Conservation (phyloP, 2,113 vertebrate genomes). For the Seriola rivoliana region DNA sequence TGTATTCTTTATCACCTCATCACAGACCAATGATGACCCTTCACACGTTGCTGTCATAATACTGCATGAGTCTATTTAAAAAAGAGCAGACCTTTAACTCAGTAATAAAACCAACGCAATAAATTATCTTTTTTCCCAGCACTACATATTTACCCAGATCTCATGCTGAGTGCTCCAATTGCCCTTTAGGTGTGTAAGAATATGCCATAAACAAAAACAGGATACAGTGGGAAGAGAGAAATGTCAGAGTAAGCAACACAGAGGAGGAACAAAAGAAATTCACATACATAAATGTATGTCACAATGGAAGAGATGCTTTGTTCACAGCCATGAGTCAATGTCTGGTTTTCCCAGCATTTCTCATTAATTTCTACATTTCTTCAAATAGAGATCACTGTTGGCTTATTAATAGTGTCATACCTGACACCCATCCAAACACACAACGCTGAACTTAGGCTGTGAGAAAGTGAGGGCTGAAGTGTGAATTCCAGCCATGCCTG, state of each 20-base stretch:
- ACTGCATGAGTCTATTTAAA: slow-evolving; percentile 31
- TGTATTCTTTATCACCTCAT: slow-evolving; percentile 65
- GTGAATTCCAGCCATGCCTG: slow-evolving; percentile 83
- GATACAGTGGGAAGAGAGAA: slow-evolving; percentile 7
- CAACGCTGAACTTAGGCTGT: slow-evolving; percentile 44
- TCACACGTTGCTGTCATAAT: slow-evolving; percentile 40
- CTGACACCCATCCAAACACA: slow-evolving; percentile 26
- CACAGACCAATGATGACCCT: slow-evolving; percentile 22
- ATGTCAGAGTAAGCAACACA: slow-evolving; percentile 19
- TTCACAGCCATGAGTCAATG: neutral
- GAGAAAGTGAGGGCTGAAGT: slow-evolving; percentile 74
- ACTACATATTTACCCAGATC: slow-evolving; percentile 14
- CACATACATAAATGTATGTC: neutral
- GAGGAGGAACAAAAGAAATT: neutral
- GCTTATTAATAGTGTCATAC: slow-evolving; percentile 60
- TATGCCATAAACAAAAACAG: slow-evolving; percentile 16
- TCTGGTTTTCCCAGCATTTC: neutral
- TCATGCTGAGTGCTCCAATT: neutral
- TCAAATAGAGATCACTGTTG: slow-evolving; percentile 6
- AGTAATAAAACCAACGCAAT: slow-evolving; percentile 56
- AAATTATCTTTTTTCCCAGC: slow-evolving; percentile 42
- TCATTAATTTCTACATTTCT: neutral
- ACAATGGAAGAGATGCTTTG: neutral
- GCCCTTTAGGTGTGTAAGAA: slow-evolving; percentile 6
- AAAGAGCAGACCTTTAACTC: slow-evolving; percentile 32